Evolutionary conservation across 2,797 vertebrate species (phyloP), one percentile per base, ranked within the genome.

Genomic region (Champsocephalus gunnari): DNA sequence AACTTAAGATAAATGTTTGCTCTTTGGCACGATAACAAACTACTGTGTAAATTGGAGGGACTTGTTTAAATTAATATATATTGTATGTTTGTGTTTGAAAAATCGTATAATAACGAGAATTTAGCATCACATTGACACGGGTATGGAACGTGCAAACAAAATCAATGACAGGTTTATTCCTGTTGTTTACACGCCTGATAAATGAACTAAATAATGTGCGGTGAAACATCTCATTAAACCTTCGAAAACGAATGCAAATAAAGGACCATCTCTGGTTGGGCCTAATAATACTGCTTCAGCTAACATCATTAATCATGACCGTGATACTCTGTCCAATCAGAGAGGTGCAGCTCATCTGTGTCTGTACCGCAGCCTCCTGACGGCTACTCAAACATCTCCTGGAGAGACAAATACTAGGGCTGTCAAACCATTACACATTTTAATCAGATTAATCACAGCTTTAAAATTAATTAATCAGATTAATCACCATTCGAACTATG

Each of bases 201-300:
- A 49, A 71, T 47, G n/a, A 19, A n/a, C 24, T 45, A 56, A 8
- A 14, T 3, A 41, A 16, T 51, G 9, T 56, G 19, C 11, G 24
- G 16, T 41, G 17, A 24, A 24, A 14, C 12, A 51, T 55, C 21
- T 9, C 5, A 48, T 47, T 24, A 71, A 32, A 54, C 19, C 21
- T 16, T 13, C 28, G n/a, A 44, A 44, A 21, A 75, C 12, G 54
- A 72, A 63, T 66, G 41, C n/a, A 80, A 41, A 66, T 47, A 66
- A 28, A 17, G 9, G 14, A 17, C 12, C 13, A 24, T 59, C 45
- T 16, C 60, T 41, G 19, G 28, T 57, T 21, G 53, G 21, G 21
- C 21, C 21, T 21, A 21, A 14, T 53, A 38, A 45, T 54, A 53
- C 32, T 28, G 59, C 47, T 50, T 54, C 59, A 69, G 24, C 21